Base-by-base conservation (phyloP, 30 jellyfish, hydroid and myxozoan genomes). In the Cassiopea andromeda region DNA sequence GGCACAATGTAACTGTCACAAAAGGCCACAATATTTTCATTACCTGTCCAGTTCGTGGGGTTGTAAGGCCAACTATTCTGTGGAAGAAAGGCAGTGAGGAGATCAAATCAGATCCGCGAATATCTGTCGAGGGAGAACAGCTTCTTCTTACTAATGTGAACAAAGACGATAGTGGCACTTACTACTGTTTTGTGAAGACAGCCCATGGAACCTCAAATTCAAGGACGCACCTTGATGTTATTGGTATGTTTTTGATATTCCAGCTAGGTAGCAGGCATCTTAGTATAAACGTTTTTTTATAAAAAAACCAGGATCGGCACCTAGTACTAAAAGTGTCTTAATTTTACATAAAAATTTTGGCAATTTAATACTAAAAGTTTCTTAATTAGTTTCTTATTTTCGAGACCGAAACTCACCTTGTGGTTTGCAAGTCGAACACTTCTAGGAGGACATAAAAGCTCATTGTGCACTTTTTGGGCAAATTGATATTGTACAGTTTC, bases 41-140 rank as follows among this genome's bases (percentile, higher is more conserved):
- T 59, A 92, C 92, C 3, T 92, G 98, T 43, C 94, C 94, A 6
- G 83, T 81, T 12, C 98, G 94, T 44, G 96, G 97, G 8, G 60
- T 81, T 1, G 45, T 54, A 1, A 85, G 98, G 19, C 98, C 98
- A 4, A 46, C 44, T n/a, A 75, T 93, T 27, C 68, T 80, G 38
- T 93, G 98, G 98, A 77, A 66, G 85, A 88, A 89, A 83, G 91
- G 81, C 12, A 69, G 73, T 68, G 12, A 46, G 46, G 84, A 79
- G 15, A 77, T 93, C 45, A 58, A 58, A 12, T 48, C 90, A 13
- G 89, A 93, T 7, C 82, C 82, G 1, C 68, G 85, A 7, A 17
- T 77, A 7, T 54, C 82, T 1, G 89, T 89, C 12, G 89, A 81
- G 57, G 97, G 97, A 44, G 94, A 89, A 69, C 91, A 70, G 46